These are phyloP conservation scores for Peucedramus taeniatus DNA, from an alignment of 2,113 vertebrate species.

Conservation along the genomic window DNA sequence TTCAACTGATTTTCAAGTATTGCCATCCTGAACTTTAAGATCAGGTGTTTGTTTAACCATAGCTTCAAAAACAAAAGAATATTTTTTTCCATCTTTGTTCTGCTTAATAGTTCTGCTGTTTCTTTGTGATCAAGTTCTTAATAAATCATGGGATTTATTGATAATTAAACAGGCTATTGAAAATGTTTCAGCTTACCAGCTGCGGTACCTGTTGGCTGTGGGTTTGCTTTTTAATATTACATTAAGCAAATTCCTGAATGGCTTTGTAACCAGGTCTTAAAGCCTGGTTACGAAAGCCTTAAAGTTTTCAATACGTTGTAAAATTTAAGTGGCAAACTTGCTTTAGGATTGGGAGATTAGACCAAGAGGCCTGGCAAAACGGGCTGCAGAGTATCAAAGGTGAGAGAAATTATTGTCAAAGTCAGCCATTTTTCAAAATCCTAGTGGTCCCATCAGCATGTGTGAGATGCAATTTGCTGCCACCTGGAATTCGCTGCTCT, in stretches of 20 bases:
- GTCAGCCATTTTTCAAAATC: neutral
- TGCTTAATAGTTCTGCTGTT: neutral
- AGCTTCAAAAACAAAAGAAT: neutral
- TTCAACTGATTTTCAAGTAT: neutral
- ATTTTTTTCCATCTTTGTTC: neutral
- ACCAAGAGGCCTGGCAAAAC: neutral
- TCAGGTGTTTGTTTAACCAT: neutral
- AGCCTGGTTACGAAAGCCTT: no score
- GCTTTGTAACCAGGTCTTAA: neutral
- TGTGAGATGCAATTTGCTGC: neutral
- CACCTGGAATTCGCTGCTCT: neutral
- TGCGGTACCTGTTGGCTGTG: neutral
- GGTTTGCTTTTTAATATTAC: neutral
- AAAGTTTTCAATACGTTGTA: neutral
- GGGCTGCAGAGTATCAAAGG: neutral
- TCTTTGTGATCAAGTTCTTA: neutral
- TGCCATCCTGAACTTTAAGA: neutral
- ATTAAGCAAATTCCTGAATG: neutral
- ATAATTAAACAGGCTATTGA: neutral
- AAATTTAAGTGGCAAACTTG: neutral
- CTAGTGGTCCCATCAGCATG: accelerated
- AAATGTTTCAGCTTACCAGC: neutral
- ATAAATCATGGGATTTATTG: neutral
- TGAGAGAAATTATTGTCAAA: neutral
- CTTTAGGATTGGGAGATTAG: neutral